phyloP scores from a whole-genome alignment of 2,888 invertebrate species.

The Scaptomyza flava region DNA sequence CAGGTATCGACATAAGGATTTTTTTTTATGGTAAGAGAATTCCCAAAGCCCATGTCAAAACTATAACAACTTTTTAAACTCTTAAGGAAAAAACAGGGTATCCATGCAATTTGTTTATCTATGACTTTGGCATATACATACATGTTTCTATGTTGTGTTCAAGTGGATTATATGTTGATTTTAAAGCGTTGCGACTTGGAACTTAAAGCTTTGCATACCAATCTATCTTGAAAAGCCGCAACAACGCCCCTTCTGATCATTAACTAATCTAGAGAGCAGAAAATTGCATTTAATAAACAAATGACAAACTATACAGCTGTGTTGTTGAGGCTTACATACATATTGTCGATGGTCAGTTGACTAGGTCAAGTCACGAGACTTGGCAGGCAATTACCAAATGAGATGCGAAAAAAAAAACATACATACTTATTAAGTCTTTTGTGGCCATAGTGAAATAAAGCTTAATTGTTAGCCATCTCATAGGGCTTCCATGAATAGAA shows the following conservation, averaged over 20 bases:
- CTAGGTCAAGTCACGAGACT: conserved; percentile 65
- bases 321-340: conserved; percentile 6
- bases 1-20: too few species aligned
- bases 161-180: too few species aligned
- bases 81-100: too few species aligned
- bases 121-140: too few species aligned
- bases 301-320: not conserved
- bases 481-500: conserved; percentile 16
- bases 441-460: too few species aligned
- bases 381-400: conserved; percentile 35
- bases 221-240: conserved; percentile 27
- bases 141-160: too few species aligned
- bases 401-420: not conserved
- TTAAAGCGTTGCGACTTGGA: too few species aligned
- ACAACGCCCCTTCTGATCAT: conserved; percentile 48
- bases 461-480: not conserved
- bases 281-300: conserved; percentile 60
- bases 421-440: too few species aligned
- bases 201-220: conserved; percentile 43
- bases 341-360: conserved; percentile 40
- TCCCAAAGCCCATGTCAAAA: too few species aligned
- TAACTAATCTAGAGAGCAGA: conserved; percentile 66
- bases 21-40: too few species aligned
- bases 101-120: too few species aligned
- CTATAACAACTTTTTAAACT: too few species aligned